Evolutionary conservation across 2,888 invertebrate genomes (phyloP).

Genomic region (Caradrina clavipalpis): DNA sequence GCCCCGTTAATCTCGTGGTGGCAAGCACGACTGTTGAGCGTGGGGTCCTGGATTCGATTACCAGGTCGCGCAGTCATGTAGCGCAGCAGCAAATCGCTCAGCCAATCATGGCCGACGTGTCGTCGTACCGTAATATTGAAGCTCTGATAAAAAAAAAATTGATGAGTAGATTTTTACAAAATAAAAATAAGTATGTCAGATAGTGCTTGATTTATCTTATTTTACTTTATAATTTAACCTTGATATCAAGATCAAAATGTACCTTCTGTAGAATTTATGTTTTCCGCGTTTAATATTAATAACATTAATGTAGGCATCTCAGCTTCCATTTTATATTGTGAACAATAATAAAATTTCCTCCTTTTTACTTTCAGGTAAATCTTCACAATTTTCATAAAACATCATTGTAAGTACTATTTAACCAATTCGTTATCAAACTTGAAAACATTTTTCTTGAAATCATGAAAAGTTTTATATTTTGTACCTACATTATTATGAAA

Average conservation of each 20-base stretch:
- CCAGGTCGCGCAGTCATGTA: too few relatives aligned
- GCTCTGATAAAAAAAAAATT: too few relatives aligned
- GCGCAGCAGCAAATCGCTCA: too few relatives aligned
- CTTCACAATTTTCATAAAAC: slow-evolving; percentile 10
- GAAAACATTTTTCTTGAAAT: slow-evolving; percentile 20
- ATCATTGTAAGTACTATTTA: slow-evolving; percentile 44
- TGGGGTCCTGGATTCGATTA: too few relatives aligned
- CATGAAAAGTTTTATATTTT: not conserved
- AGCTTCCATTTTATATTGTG: not conserved
- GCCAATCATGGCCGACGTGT: too few relatives aligned
- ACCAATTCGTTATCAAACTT: slow-evolving; percentile 24
- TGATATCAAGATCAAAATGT: not conserved
- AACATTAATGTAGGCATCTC: not conserved
- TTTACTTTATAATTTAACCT: not conserved
- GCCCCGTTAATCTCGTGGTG: too few relatives aligned
- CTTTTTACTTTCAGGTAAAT: slow-evolving; percentile 54
- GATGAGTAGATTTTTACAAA: too few relatives aligned
- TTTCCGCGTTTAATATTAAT: not conserved
- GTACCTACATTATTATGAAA: not conserved
- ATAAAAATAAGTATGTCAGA: too few relatives aligned
- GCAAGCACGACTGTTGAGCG: too few relatives aligned
- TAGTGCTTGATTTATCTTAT: too few relatives aligned
- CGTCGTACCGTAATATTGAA: too few relatives aligned
- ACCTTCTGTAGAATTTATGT: not conserved
- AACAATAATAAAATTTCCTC: slow-evolving; percentile 8